phyloP scores from a whole-genome alignment of 2,113 vertebrate species.

The Oenanthe oenanthe region DNA sequence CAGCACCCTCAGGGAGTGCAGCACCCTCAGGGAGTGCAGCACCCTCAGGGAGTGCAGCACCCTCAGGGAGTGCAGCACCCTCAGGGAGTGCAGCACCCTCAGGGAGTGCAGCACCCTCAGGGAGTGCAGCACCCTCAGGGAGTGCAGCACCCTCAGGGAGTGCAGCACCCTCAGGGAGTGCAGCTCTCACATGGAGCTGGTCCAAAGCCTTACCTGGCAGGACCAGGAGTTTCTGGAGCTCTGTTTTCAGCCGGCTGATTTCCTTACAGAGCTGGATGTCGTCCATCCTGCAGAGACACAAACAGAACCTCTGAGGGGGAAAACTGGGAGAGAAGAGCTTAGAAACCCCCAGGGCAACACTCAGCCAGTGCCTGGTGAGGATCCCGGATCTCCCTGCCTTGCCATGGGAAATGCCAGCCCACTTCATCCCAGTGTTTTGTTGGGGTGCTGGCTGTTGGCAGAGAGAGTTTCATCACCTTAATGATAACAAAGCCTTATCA shows the following conservation, averaged over 20 bases:
- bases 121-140: rapidly evolving
- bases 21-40: too few relatives aligned
- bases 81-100: too few relatives aligned
- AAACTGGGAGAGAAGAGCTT: background rate
- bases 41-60: too few relatives aligned
- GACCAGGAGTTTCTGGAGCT: conserved; percentile 83
- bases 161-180: too few relatives aligned
- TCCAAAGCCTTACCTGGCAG: conserved; percentile 76
- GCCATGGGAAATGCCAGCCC: rapidly evolving
- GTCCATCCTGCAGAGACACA: conserved; percentile 82
- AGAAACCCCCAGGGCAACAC: background rate
- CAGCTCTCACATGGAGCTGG: too few relatives aligned
- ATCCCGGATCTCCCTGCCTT: background rate
- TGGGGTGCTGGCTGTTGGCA: background rate
- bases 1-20: too few relatives aligned
- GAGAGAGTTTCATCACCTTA: background rate
- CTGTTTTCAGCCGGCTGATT: conserved; percentile 86
- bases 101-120: rapidly evolving
- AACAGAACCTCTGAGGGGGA: background rate
- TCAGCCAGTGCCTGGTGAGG: rapidly evolving
- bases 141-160: background rate
- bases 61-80: too few relatives aligned
- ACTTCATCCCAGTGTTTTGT: background rate
- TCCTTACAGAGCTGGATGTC: conserved; percentile 91
- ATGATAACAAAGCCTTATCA: background rate